Evolutionary conservation across 2,888 invertebrate species (phyloP).

Genomic region (Hypolimnas misippus): DNA sequence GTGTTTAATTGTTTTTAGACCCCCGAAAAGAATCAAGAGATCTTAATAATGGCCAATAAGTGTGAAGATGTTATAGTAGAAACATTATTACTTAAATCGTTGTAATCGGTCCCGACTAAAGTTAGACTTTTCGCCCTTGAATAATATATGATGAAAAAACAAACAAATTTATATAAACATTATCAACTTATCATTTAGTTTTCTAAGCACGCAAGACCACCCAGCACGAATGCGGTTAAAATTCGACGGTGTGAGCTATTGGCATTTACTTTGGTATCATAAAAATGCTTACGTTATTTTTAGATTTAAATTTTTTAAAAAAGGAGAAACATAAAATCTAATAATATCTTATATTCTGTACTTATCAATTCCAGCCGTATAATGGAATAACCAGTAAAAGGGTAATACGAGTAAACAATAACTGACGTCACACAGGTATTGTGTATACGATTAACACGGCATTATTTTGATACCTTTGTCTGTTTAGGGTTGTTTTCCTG

Average conservation of each 20-base stretch:
- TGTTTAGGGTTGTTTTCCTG: slow-evolving; percentile 23
- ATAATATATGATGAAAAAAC: too few relatives aligned
- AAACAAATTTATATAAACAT: not conserved
- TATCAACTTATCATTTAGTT: slow-evolving; percentile 8
- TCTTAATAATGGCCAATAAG: too few relatives aligned
- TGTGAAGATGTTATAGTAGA: too few relatives aligned
- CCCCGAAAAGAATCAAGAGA: too few relatives aligned
- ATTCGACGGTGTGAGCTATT: slow-evolving; percentile 7
- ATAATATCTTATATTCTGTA: not conserved
- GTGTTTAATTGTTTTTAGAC: too few relatives aligned
- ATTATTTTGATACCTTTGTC: slow-evolving; percentile 25
- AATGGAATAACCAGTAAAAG: slow-evolving; percentile 22
- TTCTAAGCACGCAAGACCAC: slow-evolving; percentile 30
- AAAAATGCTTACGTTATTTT: not conserved
- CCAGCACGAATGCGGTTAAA: slow-evolving; percentile 12
- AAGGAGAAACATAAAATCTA: not conserved
- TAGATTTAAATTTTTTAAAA: not conserved
- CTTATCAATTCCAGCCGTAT: slow-evolving; percentile 18
- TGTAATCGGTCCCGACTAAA: too few relatives aligned
- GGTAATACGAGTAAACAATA: slow-evolving; percentile 36
- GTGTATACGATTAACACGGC: slow-evolving; percentile 27
- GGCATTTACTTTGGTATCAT: not conserved
- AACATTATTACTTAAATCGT: too few relatives aligned
- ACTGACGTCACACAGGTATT: slow-evolving; percentile 33
- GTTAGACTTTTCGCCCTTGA: too few relatives aligned